phyloP scores from a whole-genome alignment of 2,797 vertebrate genomes.

The Lithobates pipiens region DNA sequence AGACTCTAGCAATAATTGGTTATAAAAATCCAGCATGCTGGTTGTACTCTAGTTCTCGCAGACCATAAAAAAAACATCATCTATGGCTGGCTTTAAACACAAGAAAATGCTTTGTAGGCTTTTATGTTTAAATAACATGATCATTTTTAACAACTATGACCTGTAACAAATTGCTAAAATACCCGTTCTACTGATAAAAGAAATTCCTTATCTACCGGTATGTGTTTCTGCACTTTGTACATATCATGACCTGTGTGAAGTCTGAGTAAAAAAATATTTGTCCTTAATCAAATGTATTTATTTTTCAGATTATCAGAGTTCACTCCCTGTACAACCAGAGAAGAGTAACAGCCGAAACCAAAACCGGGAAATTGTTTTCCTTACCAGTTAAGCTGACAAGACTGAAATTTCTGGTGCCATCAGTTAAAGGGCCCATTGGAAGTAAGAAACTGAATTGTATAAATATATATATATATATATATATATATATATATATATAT shows the following conservation, averaged over 20 bases:
- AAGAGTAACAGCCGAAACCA: conserved; percentile 50
- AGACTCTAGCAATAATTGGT: too few relatives aligned
- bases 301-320: conserved; percentile 54
- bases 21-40: too few relatives aligned
- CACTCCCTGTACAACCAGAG: conserved; percentile 44
- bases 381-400: conserved; percentile 41
- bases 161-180: background rate
- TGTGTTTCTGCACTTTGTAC: too few relatives aligned
- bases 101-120: too few relatives aligned
- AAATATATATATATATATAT: background rate
- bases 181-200: too few relatives aligned
- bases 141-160: background rate
- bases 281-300: background rate
- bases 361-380: conserved; percentile 51
- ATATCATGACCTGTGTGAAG: too few relatives aligned
- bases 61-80: too few relatives aligned
- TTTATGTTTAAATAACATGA: too few relatives aligned
- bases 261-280: too few relatives aligned
- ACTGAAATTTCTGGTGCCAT: conserved; percentile 37
- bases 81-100: too few relatives aligned
- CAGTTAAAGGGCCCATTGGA: background rate
- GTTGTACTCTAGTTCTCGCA: too few relatives aligned
- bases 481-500: background rate
- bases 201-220: too few relatives aligned
- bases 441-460: background rate